Evolutionary conservation across 1,140 invertebrate genomes (phyloP), one percentile per base, ranked within the genome.

Genomic region (Rhopalosiphum padi): DNA sequence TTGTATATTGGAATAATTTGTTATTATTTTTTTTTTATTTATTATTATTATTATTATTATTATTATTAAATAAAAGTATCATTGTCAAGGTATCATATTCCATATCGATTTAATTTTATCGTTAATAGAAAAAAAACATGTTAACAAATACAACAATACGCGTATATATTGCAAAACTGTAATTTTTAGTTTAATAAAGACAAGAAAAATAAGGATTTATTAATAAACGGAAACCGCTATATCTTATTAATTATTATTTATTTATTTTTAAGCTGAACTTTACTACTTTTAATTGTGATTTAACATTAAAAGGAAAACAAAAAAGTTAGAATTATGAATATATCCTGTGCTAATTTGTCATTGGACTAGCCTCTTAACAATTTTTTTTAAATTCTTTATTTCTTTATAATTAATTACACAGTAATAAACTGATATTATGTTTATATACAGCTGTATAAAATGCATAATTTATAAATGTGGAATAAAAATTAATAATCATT

Each of bases 41-140:
- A 30, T n/a, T 77, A 77, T 77, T 77, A 77, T 77, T 77, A n/a
- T 68, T 68, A 18, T 68, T 53, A 37, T 83, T 83, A 30, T 87
- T 51, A 35, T 88, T 88, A n/a, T 88, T 43, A 43, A 41, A 90
- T 90, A 90, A 90, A 41, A 90, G 53, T 60, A 60, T 90, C 88
- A 55, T 48, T 90, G 53, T 60, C 53, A 35, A 53, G 48, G 87
- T 90, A 90, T 90, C 53, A 41, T 30, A 23, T 90, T 90, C 11
- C 88, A 60, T 41, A 90, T 90, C 88, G 25, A 55, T 90, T 43
- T 60, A 21, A 60, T 60, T 60, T 90, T 88, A 51, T 88, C 48
- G 25, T 51, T 41, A 43, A 43, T 48, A n/a, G 43, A 11, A 86
- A 86, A 86, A 88, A 89, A 88, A 48, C 46, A 51, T 51, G 86